phyloP scores from a whole-genome alignment of 2,797 vertebrate species.

The Enteromius mattozi region DNA sequence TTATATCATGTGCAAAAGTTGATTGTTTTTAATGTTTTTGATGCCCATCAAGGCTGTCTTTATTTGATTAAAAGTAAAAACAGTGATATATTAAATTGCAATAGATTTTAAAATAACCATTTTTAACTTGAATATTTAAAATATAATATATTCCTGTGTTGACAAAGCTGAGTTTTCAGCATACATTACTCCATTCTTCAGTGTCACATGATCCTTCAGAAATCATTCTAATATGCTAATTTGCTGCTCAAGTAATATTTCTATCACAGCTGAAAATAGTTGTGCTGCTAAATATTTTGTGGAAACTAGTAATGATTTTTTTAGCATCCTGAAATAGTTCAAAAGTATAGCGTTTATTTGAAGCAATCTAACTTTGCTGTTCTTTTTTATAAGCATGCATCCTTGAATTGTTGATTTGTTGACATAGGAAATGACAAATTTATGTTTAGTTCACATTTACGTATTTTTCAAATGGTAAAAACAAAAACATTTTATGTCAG shows the following conservation, averaged over 20 bases:
- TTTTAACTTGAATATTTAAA: neutral
- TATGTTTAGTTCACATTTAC: neutral
- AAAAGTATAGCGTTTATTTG: neutral
- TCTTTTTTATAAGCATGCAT: neutral
- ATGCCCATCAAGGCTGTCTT: neutral
- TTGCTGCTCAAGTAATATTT: neutral
- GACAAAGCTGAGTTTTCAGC: neutral
- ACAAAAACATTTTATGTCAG: conserved; percentile 17
- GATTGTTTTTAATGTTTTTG: neutral
- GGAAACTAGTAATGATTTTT: neutral
- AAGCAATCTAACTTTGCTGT: neutral
- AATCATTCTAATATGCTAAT: neutral
- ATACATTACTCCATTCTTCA: neutral
- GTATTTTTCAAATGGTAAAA: neutral
- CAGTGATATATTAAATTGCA: neutral
- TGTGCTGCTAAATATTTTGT: neutral
- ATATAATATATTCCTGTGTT: neutral
- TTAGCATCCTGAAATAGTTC: neutral
- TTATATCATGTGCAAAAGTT: neutral
- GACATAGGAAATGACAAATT: neutral
- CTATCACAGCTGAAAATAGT: neutral
- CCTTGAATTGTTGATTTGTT: neutral
- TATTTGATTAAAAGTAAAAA: neutral
- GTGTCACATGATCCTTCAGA: neutral
- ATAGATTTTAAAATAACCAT: neutral